Evolutionary conservation across 2,797 vertebrate species (phyloP).

Genomic region (Graptemys geographica): DNA sequence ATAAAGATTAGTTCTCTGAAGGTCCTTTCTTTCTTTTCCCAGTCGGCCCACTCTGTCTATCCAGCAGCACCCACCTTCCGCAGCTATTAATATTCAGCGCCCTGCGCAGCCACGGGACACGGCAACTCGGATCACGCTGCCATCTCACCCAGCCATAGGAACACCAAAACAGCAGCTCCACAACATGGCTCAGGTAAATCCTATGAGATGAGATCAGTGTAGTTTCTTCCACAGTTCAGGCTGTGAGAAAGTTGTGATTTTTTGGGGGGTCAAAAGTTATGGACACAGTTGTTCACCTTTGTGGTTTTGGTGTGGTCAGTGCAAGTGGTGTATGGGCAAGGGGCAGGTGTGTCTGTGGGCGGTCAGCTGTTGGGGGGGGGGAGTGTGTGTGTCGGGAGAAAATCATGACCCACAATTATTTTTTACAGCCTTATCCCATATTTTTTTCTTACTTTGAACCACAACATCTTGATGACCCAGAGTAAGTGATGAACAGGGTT

Average conservation of each 20-base stretch:
- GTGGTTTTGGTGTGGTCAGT: background rate
- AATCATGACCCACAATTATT: background rate
- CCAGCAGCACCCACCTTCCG: slow-evolving; percentile 88
- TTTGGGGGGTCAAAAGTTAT: background rate
- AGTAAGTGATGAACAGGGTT: background rate
- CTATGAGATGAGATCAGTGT: fast-evolving
- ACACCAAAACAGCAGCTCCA: slow-evolving; percentile 93
- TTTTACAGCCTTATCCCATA: background rate
- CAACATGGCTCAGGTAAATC: slow-evolving; percentile 91
- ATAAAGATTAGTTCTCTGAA: fast-evolving
- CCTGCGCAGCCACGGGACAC: slow-evolving; percentile 89
- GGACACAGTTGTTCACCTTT: background rate
- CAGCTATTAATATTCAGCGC: slow-evolving; percentile 93
- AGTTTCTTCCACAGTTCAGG: background rate
- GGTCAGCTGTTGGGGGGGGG: background rate
- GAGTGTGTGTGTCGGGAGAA: background rate
- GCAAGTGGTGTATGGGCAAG: no score
- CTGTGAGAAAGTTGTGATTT: background rate
- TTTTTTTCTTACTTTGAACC: fast-evolving
- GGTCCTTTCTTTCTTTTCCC: background rate
- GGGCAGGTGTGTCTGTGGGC: no score
- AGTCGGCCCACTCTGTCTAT: slow-evolving; percentile 92
- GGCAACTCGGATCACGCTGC: slow-evolving; percentile 92
- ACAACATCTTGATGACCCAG: fast-evolving
- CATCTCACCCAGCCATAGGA: slow-evolving; percentile 93